Base-by-base conservation (phyloP, 2,888 invertebrate species). In the Troides oblongomaculatus region DNA sequence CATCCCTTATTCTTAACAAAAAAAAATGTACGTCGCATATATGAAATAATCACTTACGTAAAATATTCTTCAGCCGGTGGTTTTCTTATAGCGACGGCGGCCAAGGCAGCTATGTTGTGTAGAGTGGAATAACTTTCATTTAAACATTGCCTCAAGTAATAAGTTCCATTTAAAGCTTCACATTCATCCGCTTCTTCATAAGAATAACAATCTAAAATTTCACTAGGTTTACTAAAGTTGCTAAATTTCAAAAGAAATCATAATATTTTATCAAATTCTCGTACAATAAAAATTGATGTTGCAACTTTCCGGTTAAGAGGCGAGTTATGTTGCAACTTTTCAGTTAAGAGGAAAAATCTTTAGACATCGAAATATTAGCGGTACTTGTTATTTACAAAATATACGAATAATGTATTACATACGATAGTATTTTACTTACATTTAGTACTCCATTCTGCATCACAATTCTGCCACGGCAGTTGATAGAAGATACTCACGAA, bases 41-140 rank as follows among this genome's bases (percentile, higher is more conserved):
- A 53, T 53, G 4, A 8, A 6, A 46, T n/a, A 53, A 53, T 53
- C 66, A 82, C 93, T 92, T 82, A 95, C 95, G 94, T 95, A 80
- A 96, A 95, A 81, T 95, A 96, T 84, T 96, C 95, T 82, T 96
- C 95, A 58, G 95, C 95, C 2, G 96, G 95, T 59, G 95, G 95
- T 71, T 93, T 93, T 68, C 94, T 92, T 14, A 95, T 81, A 7
- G 94, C 94, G 65, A 88, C 89, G 46, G 94, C 88, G 7, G 94
- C 94, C 74, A 94, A 75, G 50, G 89, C 89, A 1, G 90, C 87
- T 67, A 95, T 93, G 74, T 95, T 94, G 76, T 94, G 85, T 25
- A 89, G 85, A 25, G 86, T 79, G 25, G 94, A 87, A 76, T 93
- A 93, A 39, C 88, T 94, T 70, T 93, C 88, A 81, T 95, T 95